These are phyloP conservation scores for Pseudochirops corinnae DNA, from an alignment of 2,797 vertebrate species.

Conservation along the genomic window DNA sequence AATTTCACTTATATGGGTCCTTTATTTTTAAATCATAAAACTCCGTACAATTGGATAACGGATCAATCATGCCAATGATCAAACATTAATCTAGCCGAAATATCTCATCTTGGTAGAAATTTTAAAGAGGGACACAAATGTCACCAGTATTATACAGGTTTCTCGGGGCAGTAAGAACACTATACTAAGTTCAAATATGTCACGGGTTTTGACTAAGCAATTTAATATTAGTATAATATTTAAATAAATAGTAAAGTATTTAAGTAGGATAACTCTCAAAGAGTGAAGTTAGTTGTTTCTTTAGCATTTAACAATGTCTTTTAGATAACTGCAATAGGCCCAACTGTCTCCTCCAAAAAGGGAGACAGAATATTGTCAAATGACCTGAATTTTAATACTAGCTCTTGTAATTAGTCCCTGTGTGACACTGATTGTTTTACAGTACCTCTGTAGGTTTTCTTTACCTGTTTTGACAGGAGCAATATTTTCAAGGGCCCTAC, in stretches of 20 bases:
- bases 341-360: background rate
- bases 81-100: background rate
- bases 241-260: background rate
- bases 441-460: background rate
- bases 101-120: background rate
- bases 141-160: background rate
- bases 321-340: background rate
- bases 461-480: background rate
- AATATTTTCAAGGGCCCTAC: background rate
- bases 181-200: background rate
- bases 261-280: background rate
- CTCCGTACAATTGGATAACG: background rate
- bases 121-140: background rate
- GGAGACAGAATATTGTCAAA: background rate
- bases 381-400: background rate
- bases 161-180: background rate
- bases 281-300: background rate
- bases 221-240: background rate
- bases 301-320: background rate
- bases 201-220: background rate
- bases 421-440: background rate
- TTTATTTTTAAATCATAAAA: constrained; percentile 20
- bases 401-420: background rate
- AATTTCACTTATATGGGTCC: background rate
- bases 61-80: background rate